Base-by-base conservation (phyloP, 1,140 invertebrate genomes). In the Pteromalus puparum region DNA sequence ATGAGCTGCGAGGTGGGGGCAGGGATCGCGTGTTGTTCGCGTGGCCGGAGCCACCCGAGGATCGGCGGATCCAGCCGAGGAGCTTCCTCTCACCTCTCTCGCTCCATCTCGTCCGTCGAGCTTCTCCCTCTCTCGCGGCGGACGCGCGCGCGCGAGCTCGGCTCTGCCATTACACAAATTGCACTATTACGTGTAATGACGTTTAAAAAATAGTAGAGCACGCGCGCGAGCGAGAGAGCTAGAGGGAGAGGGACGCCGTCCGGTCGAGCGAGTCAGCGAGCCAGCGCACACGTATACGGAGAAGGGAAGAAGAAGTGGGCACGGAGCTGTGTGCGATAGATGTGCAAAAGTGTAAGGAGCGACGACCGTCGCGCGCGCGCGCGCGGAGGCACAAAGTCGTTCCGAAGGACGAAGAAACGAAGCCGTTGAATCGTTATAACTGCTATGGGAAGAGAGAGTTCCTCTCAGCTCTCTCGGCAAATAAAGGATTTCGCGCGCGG, bases 11-110 rank as follows among this genome's bases (percentile, higher is more conserved):
- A 24, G 75, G 70, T 85, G 67, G 77, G 85, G 85, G 84, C 77
- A 85, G 24, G 77, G 90, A 91, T 91, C 91, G 91, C 91, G 91
- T 92, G 91, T 90, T 90, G 90, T 72, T 91, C 91, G 91, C 91
- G 91, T 91, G 91, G 91, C 91, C 91, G 91, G 89, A 77, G 2
- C 5, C 21, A 0, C 9, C 88, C 91, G 91, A 92, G 12, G 65
- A 28, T 1, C 76, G 15, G 77, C 90, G 91, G 85, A 89, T 68
- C 78, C 61, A 15, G 9, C 87, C 91, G 91, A 92, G 77, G 46
- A 75, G 15, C 61, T 18, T 68, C 61, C 24, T 30, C 38, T 53
- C 18, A 0, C 48, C 18, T 9, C 28, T 38, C 18, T 68, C 65
- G 7, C 80, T 53, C 28, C 67, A 24, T 70, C 46, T 81, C 24